These are phyloP conservation scores for Rhaphigaster nebulosa DNA, from an alignment of 2,888 invertebrate genomes.

Conservation along the genomic window DNA sequence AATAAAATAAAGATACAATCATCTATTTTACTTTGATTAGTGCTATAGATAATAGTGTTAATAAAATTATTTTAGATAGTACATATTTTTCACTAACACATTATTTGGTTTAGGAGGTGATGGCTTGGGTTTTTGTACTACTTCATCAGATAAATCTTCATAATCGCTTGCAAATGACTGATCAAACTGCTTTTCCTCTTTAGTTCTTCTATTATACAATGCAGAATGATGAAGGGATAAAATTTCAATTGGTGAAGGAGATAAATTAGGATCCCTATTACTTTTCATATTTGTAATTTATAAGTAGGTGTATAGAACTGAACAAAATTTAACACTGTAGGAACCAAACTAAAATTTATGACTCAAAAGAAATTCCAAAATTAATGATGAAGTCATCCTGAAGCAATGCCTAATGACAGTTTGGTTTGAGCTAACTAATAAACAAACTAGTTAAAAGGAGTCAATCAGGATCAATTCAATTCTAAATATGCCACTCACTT, in stretches of 20 bases:
- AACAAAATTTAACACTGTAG: too few relatives aligned
- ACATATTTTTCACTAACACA: slow-evolving; percentile 23
- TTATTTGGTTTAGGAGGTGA: slow-evolving; percentile 57
- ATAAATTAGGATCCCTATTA: slow-evolving; percentile 60
- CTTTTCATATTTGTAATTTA: background rate
- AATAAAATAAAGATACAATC: background rate
- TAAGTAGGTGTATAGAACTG: background rate
- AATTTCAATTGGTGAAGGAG: slow-evolving; percentile 67
- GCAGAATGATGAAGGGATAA: slow-evolving; percentile 68
- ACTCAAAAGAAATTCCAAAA: background rate
- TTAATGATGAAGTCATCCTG: slow-evolving; percentile 43
- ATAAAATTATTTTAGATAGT: background rate
- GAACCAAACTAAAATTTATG: background rate
- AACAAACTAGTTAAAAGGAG: slow-evolving; percentile 34
- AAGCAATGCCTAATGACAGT: slow-evolving; percentile 10
- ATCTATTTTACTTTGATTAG: background rate
- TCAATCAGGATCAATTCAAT: slow-evolving; percentile 44
- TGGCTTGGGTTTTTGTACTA: slow-evolving; percentile 53
- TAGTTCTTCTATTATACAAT: slow-evolving; percentile 67
- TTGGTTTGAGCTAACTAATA: slow-evolving; percentile 2
- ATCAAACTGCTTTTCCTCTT: slow-evolving; percentile 58
- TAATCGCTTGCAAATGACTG: slow-evolving; percentile 61
- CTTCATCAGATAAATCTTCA: slow-evolving; percentile 64
- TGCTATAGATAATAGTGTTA: background rate
- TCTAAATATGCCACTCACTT: background rate